Percentiles rank a stretch among this genome's conserved stretches.
These are phyloP conservation scores for Perca fluviatilis DNA, from an alignment of 2,113 vertebrate species.

Conservation along the genomic window DNA sequence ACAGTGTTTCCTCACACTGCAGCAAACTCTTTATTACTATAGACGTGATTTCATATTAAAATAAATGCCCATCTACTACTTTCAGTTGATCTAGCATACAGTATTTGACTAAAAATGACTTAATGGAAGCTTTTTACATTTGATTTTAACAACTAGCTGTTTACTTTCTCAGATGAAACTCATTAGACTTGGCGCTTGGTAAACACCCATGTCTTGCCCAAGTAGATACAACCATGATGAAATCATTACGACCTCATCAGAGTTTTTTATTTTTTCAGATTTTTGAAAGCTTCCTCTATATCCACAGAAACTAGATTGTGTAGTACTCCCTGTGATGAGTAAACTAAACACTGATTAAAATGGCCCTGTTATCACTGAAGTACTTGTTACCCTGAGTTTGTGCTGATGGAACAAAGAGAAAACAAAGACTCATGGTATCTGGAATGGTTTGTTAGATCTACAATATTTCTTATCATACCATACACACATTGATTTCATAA, in stretches of 20 bases:
- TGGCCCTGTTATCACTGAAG: background rate
- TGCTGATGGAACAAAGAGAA: background rate
- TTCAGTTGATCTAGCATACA: background rate
- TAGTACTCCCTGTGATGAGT: background rate
- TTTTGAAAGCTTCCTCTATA: background rate
- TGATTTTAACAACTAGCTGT: background rate
- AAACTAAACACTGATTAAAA: background rate
- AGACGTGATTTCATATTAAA: background rate
- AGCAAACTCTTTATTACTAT: background rate
- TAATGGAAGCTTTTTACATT: background rate
- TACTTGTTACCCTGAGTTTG: background rate
- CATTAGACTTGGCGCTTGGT: background rate
- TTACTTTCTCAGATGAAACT: background rate
- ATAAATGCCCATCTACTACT: background rate
- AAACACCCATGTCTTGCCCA: background rate
- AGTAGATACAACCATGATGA: background rate
- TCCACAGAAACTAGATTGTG: background rate
- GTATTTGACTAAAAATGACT: background rate
- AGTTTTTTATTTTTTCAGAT: background rate
- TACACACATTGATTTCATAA: constrained; percentile 1
- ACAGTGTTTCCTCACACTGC: constrained; percentile 2
- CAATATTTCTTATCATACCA: background rate
- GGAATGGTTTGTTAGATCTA: background rate
- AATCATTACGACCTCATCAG: background rate
- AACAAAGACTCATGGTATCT: background rate